Conservation (phyloP, 2,888 invertebrate genomes). For the Apotomis turbidana region DNA sequence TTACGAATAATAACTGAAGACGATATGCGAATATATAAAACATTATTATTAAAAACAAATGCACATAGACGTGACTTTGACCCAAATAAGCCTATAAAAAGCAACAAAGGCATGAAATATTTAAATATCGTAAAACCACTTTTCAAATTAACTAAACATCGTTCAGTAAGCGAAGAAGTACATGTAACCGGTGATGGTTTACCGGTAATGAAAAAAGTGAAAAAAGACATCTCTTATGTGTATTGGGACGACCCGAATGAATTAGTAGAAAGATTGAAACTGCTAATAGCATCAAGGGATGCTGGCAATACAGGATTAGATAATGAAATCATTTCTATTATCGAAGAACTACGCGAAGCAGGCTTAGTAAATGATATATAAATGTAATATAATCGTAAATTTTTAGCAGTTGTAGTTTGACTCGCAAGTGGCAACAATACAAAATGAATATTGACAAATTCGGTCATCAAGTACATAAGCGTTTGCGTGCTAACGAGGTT, state of each 20-base stretch:
- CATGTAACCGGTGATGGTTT: background rate
- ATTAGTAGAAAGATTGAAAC: conserved; percentile 1
- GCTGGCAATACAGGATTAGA: background rate
- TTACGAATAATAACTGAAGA: background rate
- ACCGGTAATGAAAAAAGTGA: background rate
- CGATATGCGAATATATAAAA: background rate
- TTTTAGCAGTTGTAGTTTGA: background rate
- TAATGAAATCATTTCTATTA: conserved; percentile 5
- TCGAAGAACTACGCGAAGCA: background rate
- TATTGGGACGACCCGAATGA: conserved; percentile 6
- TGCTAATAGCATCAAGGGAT: background rate
- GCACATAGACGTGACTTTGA: conserved; percentile 5
- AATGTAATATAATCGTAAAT: too few relatives aligned
- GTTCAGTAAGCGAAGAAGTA: background rate
- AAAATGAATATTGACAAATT: conserved; percentile 5
- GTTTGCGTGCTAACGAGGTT: conserved; percentile 3
- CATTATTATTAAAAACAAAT: background rate
- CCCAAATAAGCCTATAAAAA: conserved; percentile 2
- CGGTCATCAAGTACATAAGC: conserved; percentile 7
- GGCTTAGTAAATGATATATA: background rate
- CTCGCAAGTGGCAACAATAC: background rate
- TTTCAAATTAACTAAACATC: background rate
- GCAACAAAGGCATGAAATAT: conserved; percentile 8
- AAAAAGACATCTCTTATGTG: background rate
- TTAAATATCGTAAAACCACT: background rate